A percentile compares a stretch with the other conserved stretches of the same genome.
Conservation (phyloP, 2,888 invertebrate genomes). For the Caenorhabditis virilis region DNA sequence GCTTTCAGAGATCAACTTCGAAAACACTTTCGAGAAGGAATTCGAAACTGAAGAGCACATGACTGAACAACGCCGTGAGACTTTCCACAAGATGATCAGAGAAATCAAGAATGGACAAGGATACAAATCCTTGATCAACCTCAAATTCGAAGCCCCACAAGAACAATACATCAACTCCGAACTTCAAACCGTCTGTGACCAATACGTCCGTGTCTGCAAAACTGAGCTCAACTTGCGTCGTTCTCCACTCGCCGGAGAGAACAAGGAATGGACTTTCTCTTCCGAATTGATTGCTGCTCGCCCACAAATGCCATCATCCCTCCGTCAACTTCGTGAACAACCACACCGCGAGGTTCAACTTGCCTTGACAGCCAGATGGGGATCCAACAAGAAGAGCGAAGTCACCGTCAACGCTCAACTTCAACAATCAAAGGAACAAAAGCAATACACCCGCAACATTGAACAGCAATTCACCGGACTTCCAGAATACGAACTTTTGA, state of each 20-base stretch:
- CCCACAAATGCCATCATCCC: constrained; percentile 40
- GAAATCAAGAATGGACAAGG: constrained; percentile 17
- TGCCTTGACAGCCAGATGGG: constrained; percentile 36
- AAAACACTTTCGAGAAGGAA: constrained; percentile 41
- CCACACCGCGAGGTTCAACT: constrained; percentile 45
- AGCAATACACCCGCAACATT: constrained; percentile 14
- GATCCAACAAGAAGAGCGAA: constrained; percentile 40
- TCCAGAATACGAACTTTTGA: constrained; percentile 31
- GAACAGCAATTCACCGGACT: constrained; percentile 25
- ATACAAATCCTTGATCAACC: constrained; percentile 16
- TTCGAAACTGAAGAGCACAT: constrained; percentile 17
- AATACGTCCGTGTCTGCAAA: constrained; percentile 22
- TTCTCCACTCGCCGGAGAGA: constrained; percentile 22
- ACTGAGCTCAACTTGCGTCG: constrained; percentile 18
- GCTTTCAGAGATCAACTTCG: constrained; percentile 26
- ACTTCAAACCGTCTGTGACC: constrained; percentile 22
- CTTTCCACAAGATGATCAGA: constrained; percentile 30
- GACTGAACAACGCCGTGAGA: constrained; percentile 26
- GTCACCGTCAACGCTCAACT: constrained; percentile 33
- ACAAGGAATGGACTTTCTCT: constrained; percentile 47
- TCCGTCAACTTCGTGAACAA: constrained; percentile 42
- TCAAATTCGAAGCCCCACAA: constrained; percentile 21
- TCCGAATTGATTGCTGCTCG: constrained; percentile 34
- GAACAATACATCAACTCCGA: constrained; percentile 9
- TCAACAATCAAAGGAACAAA: constrained; percentile 37